Conservation (phyloP, 2,888 invertebrate species). For the Cyaniris semiargus region DNA sequence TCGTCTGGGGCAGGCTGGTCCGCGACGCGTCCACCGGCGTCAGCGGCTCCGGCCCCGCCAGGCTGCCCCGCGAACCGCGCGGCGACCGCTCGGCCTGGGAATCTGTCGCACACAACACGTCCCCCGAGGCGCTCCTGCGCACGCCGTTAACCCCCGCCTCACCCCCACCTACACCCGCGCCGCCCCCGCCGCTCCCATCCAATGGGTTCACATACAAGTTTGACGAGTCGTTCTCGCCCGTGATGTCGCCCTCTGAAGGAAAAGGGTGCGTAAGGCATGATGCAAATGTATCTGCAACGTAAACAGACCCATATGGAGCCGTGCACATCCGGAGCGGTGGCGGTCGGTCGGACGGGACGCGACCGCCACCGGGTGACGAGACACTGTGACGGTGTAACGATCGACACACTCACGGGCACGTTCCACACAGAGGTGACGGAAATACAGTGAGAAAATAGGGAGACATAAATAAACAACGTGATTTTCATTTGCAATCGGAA, state of each 20-base stretch:
- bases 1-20: conserved; percentile 66
- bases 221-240: conserved; percentile 86
- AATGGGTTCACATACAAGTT: conserved; percentile 94
- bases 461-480: conserved; percentile 7
- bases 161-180: conserved; percentile 52
- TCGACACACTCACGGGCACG: conserved; percentile 26
- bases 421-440: conserved; percentile 26
- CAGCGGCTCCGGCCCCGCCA: conserved; percentile 59
- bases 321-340: conserved; percentile 54
- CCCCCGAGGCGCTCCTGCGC: conserved; percentile 90
- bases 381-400: conserved; percentile 9
- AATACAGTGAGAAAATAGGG: conserved; percentile 19
- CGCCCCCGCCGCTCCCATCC: conserved; percentile 82
- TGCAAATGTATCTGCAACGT: conserved; percentile 96
- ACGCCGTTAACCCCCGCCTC: conserved; percentile 76
- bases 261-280: conserved; percentile 98
- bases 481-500: conserved; percentile 24
- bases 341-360: conserved; percentile 44
- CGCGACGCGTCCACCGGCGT: conserved; percentile 65
- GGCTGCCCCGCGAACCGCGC: conserved; percentile 71
- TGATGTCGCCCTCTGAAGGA: conserved; percentile 90
- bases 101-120: conserved; percentile 83
- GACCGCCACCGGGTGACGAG: conserved; percentile 11
- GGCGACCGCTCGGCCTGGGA: conserved; percentile 79
- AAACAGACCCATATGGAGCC: conserved; percentile 76